Percentiles rank a stretch among this genome's conserved stretches.
Conservation (phyloP, 2,797 vertebrate species). For the Pseudomugil tenellus region DNA sequence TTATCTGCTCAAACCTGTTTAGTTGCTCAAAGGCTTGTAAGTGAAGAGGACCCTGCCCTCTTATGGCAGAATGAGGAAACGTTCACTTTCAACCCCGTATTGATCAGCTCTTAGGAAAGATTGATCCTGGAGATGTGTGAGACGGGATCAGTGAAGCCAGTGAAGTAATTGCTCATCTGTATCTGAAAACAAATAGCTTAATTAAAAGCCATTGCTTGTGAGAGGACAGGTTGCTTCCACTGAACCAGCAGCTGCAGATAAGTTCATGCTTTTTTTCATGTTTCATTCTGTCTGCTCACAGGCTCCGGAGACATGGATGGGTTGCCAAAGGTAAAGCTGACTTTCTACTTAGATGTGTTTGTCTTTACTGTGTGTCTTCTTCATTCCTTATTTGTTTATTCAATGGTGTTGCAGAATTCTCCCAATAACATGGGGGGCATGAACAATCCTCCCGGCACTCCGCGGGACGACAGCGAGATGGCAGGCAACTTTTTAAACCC, state of each 20-base stretch:
- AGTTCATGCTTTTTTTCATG: neutral
- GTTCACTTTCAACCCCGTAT: slow-evolving; percentile 20
- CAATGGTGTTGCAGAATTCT: slow-evolving; percentile 83
- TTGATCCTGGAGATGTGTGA: slow-evolving; percentile 60
- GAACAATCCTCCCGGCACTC: slow-evolving; percentile 91
- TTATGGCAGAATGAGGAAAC: slow-evolving; percentile 53
- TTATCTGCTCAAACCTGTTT: slow-evolving; percentile 15
- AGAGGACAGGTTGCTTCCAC: slow-evolving; percentile 26
- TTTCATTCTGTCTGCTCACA: slow-evolving; percentile 63
- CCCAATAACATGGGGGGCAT: slow-evolving; percentile 91
- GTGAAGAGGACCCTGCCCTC: slow-evolving; percentile 61
- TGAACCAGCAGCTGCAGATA: slow-evolving; percentile 12
- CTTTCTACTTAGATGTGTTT: neutral
- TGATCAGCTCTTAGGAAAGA: slow-evolving; percentile 61
- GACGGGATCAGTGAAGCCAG: slow-evolving; percentile 46
- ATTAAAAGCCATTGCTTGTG: slow-evolving; percentile 51
- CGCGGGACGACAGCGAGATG: slow-evolving; percentile 91
- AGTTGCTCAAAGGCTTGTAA: slow-evolving; percentile 6
- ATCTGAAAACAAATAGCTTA: slow-evolving; percentile 64
- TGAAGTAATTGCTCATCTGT: slow-evolving; percentile 57
- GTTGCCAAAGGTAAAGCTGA: slow-evolving; percentile 89
- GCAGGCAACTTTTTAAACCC: slow-evolving; percentile 92
- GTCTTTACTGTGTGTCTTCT: neutral
- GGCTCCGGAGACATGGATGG: slow-evolving; percentile 92
- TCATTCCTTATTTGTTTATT: slow-evolving; percentile 17